These are phyloP conservation scores for Lasiurus borealis DNA, from an alignment of 2,113 vertebrate genomes.

Conservation along the genomic window DNA sequence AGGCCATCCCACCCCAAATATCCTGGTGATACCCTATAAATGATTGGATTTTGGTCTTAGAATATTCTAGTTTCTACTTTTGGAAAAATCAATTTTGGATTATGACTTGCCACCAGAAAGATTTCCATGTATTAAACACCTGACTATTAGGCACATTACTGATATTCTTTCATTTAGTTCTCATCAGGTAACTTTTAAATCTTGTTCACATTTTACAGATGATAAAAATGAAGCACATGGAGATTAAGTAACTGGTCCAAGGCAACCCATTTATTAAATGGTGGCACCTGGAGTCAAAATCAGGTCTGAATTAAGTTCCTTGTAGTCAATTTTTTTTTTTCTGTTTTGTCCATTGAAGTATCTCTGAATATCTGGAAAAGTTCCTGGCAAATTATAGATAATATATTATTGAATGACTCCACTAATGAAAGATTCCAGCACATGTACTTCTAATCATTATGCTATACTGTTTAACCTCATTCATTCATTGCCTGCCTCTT, in stretches of 20 bases:
- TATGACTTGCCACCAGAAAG: not conserved
- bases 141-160: not conserved
- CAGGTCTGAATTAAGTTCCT: not conserved
- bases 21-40: not conserved
- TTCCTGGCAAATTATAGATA: not conserved
- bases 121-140: not conserved
- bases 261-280: not conserved
- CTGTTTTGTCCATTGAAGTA: not conserved
- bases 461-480: not conserved
- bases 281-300: not conserved
- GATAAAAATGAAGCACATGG: not conserved
- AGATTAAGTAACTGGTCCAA: not conserved
- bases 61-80: not conserved
- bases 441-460: not conserved
- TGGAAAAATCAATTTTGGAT: not conserved
- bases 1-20: not conserved
- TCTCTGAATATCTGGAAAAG: not conserved
- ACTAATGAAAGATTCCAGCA: not conserved
- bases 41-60: not conserved
- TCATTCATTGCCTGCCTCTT: not conserved
- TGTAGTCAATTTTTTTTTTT: not conserved
- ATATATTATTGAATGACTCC: no score
- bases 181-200: not conserved
- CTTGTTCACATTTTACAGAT: conserved; percentile 12
- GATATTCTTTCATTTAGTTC: not conserved